phyloP scores from a whole-genome alignment of 2,797 vertebrate species.

The Cyprinella venusta region DNA sequence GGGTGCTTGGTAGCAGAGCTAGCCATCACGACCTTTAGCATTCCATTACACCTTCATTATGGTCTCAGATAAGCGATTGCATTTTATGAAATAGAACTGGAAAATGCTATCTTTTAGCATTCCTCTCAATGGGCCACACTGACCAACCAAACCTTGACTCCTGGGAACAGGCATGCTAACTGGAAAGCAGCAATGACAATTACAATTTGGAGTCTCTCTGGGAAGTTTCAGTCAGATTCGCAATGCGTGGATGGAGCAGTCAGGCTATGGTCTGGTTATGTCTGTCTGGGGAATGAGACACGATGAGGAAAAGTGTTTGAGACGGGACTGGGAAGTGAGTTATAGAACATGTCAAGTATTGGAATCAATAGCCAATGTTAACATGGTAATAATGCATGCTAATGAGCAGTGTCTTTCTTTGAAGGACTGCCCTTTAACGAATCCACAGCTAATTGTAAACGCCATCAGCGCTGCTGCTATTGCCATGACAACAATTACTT shows the following conservation, averaged over 20 bases:
- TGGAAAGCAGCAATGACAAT: constrained; percentile 58
- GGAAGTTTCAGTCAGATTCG: constrained; percentile 44
- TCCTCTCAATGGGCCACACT: background rate
- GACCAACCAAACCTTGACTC: background rate
- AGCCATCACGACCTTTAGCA: constrained; percentile 41
- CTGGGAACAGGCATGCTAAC: constrained; percentile 58
- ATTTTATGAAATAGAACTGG: constrained; percentile 59
- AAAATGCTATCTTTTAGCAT: background rate
- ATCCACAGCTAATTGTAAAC: constrained; percentile 39
- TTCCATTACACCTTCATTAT: constrained; percentile 50
- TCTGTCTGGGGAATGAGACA: background rate
- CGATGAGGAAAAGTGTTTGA: background rate
- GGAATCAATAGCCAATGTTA: constrained; percentile 37
- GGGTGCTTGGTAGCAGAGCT: constrained; percentile 18
- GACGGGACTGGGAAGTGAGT: constrained; percentile 1
- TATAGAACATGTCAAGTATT: constrained; percentile 27
- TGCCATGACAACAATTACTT: constrained; percentile 33
- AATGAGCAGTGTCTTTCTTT: constrained; percentile 33
- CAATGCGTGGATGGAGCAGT: too few species aligned
- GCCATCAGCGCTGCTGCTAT: background rate
- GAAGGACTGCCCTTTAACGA: constrained; percentile 19
- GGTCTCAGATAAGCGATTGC: constrained; percentile 51
- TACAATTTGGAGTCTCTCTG: constrained; percentile 64
- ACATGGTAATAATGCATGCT: constrained; percentile 40
- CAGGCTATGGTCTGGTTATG: too few species aligned